A percentile compares a stretch with the other conserved stretches of the same genome.
Conservation (phyloP, 2,888 invertebrate genomes). For the Sepioteuthis lessoniana region DNA sequence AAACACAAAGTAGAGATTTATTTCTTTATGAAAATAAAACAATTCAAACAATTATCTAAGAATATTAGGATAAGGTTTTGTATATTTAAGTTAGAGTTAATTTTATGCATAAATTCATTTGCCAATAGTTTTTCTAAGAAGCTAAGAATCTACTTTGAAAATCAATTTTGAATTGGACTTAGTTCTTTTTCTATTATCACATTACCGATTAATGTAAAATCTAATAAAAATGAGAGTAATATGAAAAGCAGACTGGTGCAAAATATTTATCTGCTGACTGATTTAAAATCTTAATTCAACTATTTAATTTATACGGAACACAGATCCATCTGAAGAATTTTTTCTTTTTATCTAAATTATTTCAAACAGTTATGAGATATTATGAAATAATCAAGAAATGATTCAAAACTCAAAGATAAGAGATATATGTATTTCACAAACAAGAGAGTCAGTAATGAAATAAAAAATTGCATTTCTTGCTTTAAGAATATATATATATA, state of each 20-base stretch:
- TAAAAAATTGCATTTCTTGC: too few species aligned
- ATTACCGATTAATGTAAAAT: neutral
- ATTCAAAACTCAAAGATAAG: too few species aligned
- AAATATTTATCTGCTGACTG: neutral
- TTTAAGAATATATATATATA: too few species aligned
- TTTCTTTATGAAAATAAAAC: neutral
- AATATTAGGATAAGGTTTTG: neutral
- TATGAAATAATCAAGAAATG: too few species aligned
- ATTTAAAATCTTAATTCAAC: neutral
- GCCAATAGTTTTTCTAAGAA: neutral
- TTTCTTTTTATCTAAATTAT: too few species aligned
- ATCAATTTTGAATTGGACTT: neutral
- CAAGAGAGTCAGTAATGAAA: too few species aligned
- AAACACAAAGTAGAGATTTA: too few species aligned
- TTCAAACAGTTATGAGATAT: too few species aligned
- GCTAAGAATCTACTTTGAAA: neutral
- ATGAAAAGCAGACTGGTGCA: too few species aligned
- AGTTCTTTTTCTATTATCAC: neutral
- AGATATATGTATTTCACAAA: too few species aligned
- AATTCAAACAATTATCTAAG: neutral
- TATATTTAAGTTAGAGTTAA: neutral
- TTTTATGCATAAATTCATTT: neutral
- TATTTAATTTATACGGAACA: neutral
- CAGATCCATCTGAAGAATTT: neutral
- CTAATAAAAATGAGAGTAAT: too few species aligned